Conservation (phyloP, 2,888 invertebrate genomes). For the Blastobasis lacticolella region DNA sequence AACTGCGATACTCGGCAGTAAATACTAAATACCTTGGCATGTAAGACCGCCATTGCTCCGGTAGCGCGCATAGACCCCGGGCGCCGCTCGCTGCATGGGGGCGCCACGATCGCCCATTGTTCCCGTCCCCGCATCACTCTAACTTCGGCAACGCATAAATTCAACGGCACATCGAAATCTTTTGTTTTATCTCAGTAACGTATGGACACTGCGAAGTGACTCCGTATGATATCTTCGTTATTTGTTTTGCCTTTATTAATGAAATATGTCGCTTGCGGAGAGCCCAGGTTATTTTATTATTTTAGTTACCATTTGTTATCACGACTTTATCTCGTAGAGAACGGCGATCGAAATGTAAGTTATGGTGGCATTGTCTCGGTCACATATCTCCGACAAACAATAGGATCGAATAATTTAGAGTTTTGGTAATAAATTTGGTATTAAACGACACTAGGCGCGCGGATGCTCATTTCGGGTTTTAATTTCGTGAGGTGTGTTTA, state of each 20-base stretch:
- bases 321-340: conserved; percentile 70
- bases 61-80: too few species aligned
- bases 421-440: conserved; percentile 61
- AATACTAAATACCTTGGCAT: too few species aligned
- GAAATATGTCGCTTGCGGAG: conserved; percentile 68
- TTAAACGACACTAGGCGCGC: conserved; percentile 26
- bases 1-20: too few species aligned
- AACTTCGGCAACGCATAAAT: conserved; percentile 70
- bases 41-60: too few species aligned
- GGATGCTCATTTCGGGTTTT: conserved; percentile 47
- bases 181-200: conserved; percentile 72
- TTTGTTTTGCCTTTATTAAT: conserved; percentile 72
- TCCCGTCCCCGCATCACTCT: conserved; percentile 54
- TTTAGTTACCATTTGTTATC: conserved; percentile 74
- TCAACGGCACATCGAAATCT: conserved; percentile 50
- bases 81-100: conserved; percentile 64
- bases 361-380: conserved; percentile 68
- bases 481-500: conserved; percentile 59
- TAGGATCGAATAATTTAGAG: conserved; percentile 62
- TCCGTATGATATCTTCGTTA: conserved; percentile 60
- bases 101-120: conserved; percentile 71
- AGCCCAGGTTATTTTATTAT: conserved; percentile 66
- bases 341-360: conserved; percentile 69
- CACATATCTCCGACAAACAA: conserved; percentile 60
- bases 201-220: conserved; percentile 74